Evolutionary conservation across 2,888 invertebrate species (phyloP).

Genomic region (Cephus rjabovi): DNA sequence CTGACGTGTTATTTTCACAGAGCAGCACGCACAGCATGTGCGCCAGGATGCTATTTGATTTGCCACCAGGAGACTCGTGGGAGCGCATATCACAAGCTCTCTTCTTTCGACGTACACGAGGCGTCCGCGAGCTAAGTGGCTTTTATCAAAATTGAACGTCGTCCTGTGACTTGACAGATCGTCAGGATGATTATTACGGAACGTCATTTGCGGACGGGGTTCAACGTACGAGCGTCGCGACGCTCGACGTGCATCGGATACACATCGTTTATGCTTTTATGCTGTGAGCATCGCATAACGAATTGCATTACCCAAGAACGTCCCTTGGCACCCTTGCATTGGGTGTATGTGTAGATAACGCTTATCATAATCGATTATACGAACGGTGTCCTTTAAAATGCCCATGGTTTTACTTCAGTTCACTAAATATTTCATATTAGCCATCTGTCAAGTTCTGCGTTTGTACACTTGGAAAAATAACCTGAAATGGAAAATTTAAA

Average conservation of each 20-base stretch:
- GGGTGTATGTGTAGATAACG: neutral
- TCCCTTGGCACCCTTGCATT: neutral
- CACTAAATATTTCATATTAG: neutral
- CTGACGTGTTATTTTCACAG: slow-evolving; percentile 2
- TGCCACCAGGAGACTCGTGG: slow-evolving; percentile 10
- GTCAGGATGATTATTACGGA: neutral
- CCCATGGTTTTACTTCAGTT: neutral
- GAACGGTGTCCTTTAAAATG: neutral
- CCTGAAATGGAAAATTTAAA: neutral
- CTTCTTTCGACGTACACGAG: neutral
- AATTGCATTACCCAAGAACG: neutral
- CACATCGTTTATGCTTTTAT: neutral
- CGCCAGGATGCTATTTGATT: slow-evolving; percentile 2
- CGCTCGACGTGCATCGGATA: neutral
- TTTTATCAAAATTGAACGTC: neutral
- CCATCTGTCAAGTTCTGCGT: neutral
- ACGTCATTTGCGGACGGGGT: neutral
- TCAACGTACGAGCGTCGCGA: neutral
- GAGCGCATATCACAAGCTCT: neutral
- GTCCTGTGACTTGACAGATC: neutral
- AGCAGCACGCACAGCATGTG: neutral
- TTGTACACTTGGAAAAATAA: neutral
- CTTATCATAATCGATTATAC: neutral
- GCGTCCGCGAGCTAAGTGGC: neutral
- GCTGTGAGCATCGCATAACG: neutral